A percentile compares a stretch with the other conserved stretches of the same genome.
These are phyloP conservation scores for Prosapia bicincta DNA, from an alignment of 2,888 invertebrate species.

Conservation along the genomic window DNA sequence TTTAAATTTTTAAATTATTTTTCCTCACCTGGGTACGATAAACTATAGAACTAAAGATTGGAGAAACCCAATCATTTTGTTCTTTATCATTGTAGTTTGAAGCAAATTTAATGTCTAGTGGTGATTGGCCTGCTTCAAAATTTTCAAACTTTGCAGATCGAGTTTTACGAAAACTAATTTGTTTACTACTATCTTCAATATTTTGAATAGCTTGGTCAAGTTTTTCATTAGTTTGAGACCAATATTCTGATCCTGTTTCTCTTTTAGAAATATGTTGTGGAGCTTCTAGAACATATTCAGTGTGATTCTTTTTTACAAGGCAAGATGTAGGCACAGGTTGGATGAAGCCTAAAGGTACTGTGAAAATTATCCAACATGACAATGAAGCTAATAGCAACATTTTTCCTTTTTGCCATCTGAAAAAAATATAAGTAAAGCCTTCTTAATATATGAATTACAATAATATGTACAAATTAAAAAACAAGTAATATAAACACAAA, in stretches of 20 bases:
- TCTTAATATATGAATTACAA: no score
- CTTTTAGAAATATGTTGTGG: constrained; percentile 44
- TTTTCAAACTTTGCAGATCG: constrained; percentile 38
- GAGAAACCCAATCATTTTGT: constrained; percentile 77
- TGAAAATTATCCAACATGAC: constrained; percentile 95
- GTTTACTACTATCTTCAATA: not conserved
- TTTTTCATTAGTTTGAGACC: not conserved
- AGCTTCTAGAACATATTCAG: constrained; percentile 59
- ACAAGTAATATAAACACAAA: no score
- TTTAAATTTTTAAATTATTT: no score
- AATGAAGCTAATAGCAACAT: constrained; percentile 84
- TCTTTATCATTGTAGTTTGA: constrained; percentile 67
- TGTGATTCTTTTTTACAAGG: constrained; percentile 60
- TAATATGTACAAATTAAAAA: no score
- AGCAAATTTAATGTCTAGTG: constrained; percentile 71
- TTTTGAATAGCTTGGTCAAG: not conserved
- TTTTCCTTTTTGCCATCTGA: constrained; percentile 79
- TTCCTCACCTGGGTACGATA: constrained; percentile 65
- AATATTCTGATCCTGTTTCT: not conserved
- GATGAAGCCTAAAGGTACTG: constrained; percentile 91
- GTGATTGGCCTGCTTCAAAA: constrained; percentile 60
- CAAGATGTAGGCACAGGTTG: constrained; percentile 93
- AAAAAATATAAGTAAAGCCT: no score
- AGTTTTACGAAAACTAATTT: constrained; percentile 3
- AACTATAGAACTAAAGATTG: constrained; percentile 90